These are phyloP conservation scores for Amaurobius ferox DNA, from an alignment of 2,888 invertebrate genomes.

Conservation along the genomic window DNA sequence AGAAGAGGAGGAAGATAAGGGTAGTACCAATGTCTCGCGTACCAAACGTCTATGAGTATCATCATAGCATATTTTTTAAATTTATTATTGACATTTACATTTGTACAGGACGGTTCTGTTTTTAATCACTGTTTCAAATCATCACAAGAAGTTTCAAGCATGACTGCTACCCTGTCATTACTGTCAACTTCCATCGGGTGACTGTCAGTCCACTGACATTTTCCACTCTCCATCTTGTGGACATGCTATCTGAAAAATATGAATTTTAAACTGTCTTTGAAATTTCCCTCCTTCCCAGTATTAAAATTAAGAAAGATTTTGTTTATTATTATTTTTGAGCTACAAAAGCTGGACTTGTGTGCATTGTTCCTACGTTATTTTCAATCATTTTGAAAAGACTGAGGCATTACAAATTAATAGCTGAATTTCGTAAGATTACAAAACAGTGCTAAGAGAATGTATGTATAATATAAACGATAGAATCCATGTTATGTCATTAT, in stretches of 20 bases:
- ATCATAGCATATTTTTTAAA: slow-evolving; percentile 77
- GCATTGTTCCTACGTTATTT: slow-evolving; percentile 28
- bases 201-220: slow-evolving; percentile 60
- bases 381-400: not conserved
- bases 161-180: slow-evolving; percentile 38
- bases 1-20: slow-evolving; percentile 86
- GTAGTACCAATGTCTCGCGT: slow-evolving; percentile 80
- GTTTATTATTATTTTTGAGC: not conserved
- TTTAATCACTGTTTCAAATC: slow-evolving; percentile 50
- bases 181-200: slow-evolving; percentile 66
- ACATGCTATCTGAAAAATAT: not conserved
- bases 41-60: slow-evolving; percentile 87
- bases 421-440: not conserved
- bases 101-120: slow-evolving; percentile 53
- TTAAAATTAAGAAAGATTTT: not conserved
- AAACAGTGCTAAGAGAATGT: not conserved
- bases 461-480: not conserved
- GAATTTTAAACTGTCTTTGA: not conserved
- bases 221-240: slow-evolving; percentile 15
- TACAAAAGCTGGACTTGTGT: not conserved
- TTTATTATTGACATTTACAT: slow-evolving; percentile 17
- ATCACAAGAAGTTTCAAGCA: slow-evolving; percentile 23
- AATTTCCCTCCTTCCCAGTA: not conserved
- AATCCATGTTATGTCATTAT: not conserved
- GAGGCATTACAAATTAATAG: not conserved